Base-by-base conservation (phyloP, 2,797 vertebrate species). In the Scolopax bukidnonensis region DNA sequence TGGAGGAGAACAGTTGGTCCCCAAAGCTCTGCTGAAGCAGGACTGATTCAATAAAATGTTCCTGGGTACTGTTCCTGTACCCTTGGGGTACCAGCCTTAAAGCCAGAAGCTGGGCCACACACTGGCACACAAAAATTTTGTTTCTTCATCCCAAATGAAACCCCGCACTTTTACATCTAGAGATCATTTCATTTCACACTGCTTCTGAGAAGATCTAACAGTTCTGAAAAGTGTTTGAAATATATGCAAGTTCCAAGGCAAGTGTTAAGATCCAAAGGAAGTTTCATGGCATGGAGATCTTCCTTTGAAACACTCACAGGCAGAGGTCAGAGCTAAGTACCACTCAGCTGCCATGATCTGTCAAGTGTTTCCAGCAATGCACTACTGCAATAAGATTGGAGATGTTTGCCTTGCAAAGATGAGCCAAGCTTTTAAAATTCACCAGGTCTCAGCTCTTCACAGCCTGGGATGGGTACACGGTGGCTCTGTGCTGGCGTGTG, bases 401-500 rank as follows among this genome's bases (percentile, higher is more conserved):
- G 57, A 36, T 48, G 60, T 74, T 65, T 78, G 87, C 76, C 89
- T 61, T 25, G 54, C 61, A 81, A 71, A 95, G 47, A 57, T 71
- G 68, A 47, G 25, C 60, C 59, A 11, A 41, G 82, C 79, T 89
- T 80, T 69, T 36, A 50, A 54, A 69, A 90, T 33, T 57, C 73
- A 28, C 57, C 20, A 27, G n/a, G 11, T 53, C 78, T 64, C 73
- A 75, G 71, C 11, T 38, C 18, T 20, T 43, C n/a, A 2, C 67
- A 40, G 43, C 12, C 86, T 30, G 67, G 60, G 25, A 21, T 28
- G 38, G 67, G 51, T 23, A 41, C 6, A 0, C 0, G 57, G 67
- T 12, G 1, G 53, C 0, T 4, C 61, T 50, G 5, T 45, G 10
- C 71, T 12, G n/a, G 5, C 0, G 0, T 0, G 0, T n/a, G 50